phyloP scores from a whole-genome alignment of 92 coral and sea anemone species.

The Heliopora coerulea region DNA sequence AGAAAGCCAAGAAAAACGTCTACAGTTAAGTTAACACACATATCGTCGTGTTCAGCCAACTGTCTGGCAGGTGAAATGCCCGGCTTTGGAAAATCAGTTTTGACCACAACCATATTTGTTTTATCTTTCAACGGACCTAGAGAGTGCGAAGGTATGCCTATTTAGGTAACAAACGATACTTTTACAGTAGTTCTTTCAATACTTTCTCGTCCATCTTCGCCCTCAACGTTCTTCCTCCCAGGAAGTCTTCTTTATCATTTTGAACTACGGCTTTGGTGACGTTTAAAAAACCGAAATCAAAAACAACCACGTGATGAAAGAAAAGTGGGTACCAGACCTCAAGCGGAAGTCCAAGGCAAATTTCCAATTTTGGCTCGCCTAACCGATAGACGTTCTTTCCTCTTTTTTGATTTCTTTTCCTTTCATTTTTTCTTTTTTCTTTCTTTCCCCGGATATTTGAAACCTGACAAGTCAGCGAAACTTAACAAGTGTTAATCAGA shows the following conservation, averaged over 20 bases:
- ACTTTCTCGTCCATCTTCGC: neutral
- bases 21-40: conserved; percentile 77
- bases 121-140: neutral
- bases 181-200: neutral
- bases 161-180: neutral
- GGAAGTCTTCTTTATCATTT: neutral
- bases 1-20: conserved; percentile 76
- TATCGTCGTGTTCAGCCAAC: conserved; percentile 97
- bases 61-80: conserved; percentile 87
- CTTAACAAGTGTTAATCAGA: too few relatives aligned
- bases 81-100: conserved; percentile 59
- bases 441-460: too few relatives aligned
- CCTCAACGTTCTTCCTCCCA: neutral
- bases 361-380: too few relatives aligned
- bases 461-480: too few relatives aligned
- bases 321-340: too few relatives aligned
- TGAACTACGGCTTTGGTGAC: too few relatives aligned
- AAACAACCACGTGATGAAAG: too few relatives aligned
- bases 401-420: too few relatives aligned
- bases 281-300: too few relatives aligned
- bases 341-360: too few relatives aligned
- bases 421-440: too few relatives aligned
- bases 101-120: conserved; percentile 40
- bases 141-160: neutral
- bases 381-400: too few relatives aligned